Conservation (phyloP, 2,113 vertebrate genomes). For the Oryzias woworae region DNA sequence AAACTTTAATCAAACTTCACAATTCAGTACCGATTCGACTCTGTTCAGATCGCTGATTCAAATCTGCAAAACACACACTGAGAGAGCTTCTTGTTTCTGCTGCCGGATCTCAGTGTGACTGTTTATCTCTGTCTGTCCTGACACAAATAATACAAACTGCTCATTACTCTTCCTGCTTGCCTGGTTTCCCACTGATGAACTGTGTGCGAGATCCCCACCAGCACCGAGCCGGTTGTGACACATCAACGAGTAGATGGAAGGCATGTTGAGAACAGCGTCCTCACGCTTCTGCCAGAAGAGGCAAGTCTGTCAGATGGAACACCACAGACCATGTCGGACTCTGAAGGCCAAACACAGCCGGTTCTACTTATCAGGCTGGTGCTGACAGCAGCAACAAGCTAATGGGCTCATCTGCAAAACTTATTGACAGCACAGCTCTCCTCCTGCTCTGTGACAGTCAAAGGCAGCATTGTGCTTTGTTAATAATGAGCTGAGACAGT, state of each 20-base stretch:
- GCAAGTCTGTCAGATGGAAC: constrained; percentile 57
- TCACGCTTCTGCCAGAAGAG: constrained; percentile 35
- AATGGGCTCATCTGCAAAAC: constrained; percentile 63
- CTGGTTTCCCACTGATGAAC: constrained; percentile 50
- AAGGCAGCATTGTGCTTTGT: constrained; percentile 55
- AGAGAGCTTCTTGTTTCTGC: constrained; percentile 15
- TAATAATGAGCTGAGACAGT: constrained; percentile 59
- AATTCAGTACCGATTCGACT: neutral
- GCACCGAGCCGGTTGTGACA: constrained; percentile 46
- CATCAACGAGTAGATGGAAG: constrained; percentile 34
- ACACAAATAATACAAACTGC: constrained; percentile 49
- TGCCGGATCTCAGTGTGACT: constrained; percentile 18
- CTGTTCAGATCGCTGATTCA: constrained; percentile 3
- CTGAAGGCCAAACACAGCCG: constrained; percentile 57
- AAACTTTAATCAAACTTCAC: constrained; percentile 2
- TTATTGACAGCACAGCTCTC: constrained; percentile 55
- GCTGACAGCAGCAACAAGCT: constrained; percentile 62
- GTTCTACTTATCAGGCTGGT: constrained; percentile 48
- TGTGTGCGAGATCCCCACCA: constrained; percentile 35
- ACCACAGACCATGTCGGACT: constrained; percentile 36
- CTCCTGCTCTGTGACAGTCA: constrained; percentile 35
- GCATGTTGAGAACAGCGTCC: constrained; percentile 45
- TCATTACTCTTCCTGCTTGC: constrained; percentile 52
- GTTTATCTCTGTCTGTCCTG: constrained; percentile 27
- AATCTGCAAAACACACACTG: constrained; percentile 8